Percentiles rank a stretch among this genome's conserved stretches.
Evolutionary conservation across 2,113 vertebrate species (phyloP).

Genomic region (Prinia subflava): DNA sequence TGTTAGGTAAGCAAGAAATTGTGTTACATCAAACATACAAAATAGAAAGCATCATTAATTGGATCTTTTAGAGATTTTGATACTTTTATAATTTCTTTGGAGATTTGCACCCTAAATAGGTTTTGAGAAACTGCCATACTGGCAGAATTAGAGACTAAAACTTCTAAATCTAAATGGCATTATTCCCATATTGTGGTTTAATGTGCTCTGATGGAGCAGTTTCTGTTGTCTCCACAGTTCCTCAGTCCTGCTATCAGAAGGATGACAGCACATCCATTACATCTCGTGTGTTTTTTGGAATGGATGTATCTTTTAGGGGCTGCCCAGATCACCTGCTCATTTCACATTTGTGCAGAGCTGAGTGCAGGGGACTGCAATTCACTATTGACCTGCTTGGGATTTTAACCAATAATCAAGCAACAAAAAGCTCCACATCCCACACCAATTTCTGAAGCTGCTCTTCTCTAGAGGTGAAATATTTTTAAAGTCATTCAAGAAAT

Average conservation of each 20-base stretch:
- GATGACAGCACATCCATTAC: background rate
- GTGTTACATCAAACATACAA: background rate
- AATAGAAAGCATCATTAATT: background rate
- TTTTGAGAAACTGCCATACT: background rate
- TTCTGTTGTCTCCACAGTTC: background rate
- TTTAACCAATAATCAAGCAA: background rate
- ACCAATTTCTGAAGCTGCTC: conserved; percentile 10
- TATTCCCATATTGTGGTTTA: background rate
- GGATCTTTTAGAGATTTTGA: background rate
- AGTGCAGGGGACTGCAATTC: background rate
- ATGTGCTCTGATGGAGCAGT: background rate
- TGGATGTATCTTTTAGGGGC: background rate
- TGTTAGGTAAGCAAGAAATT: background rate
- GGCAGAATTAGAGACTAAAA: background rate
- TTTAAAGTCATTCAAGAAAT: conserved; percentile 49
- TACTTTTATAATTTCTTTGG: background rate
- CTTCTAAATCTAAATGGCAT: background rate
- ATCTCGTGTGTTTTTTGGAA: background rate
- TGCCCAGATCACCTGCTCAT: background rate
- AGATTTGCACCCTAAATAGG: background rate
- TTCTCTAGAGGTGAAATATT: conserved; percentile 21
- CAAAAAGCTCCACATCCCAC: background rate
- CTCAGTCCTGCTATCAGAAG: background rate
- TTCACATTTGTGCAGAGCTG: background rate
- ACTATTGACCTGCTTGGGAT: background rate